Base-by-base conservation (phyloP, 2,888 invertebrate species). In the Rhingia campestris region DNA sequence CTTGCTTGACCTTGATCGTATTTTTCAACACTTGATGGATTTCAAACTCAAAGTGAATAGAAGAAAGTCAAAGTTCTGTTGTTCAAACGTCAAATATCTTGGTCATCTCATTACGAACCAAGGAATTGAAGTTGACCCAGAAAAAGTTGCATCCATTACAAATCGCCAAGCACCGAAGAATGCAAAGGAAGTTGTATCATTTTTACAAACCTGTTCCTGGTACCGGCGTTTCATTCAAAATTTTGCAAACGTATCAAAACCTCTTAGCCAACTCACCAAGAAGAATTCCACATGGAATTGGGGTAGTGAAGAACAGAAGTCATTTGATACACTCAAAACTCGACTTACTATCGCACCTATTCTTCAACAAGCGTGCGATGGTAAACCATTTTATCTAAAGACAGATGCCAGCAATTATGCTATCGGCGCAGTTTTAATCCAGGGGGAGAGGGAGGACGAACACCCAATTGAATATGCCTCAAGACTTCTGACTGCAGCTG, bases 241-340 rank as follows among this genome's bases (percentile, higher is more conserved):
- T 14, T 80, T 82, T 58, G 74, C 66, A 0, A 37, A 58, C 14
- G 86, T 88, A 0, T 86, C 88, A 0, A 63, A 86, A 59, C 89
- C 89, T 0, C 51, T 89, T 0, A 89, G 88, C 0, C 12, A 53
- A 0, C 63, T 89, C 0, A 88, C 88, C 1, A 54, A 35, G 12
- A 35, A 54, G 6, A 54, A 54, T 7, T 6, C 12, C 9, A 3
- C 35, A 6, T 54, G 35, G 35, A 54, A 54, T 6, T 35, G 35
- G 54, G 54, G 10, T 12, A 6, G 37, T n/a, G 35, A 54, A 54
- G 35, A 54, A 6, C 54, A 54, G 12, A n/a, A 3, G 12, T n/a
- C 35, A 6, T 51, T 51, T 22, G 49, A 30, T 10, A 2, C 2
- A 10, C 32, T 51, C 0, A 51, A 51, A 32, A 3, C 5, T 6